A percentile compares a stretch with the other conserved stretches of the same genome.
Evolutionary conservation across 2,113 vertebrate genomes (phyloP).

Genomic region (Leuciscus idus): DNA sequence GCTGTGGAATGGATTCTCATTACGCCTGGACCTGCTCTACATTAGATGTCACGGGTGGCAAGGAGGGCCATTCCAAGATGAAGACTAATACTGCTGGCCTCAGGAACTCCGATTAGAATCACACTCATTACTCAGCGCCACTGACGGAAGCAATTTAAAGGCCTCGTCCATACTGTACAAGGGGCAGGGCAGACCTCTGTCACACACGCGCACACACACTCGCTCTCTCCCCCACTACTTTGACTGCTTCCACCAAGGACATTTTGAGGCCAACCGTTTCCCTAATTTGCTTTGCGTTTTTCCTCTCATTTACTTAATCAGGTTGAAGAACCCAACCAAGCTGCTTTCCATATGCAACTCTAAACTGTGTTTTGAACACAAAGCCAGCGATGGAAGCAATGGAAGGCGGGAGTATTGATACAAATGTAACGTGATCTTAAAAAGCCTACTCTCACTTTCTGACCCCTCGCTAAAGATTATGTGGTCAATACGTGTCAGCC

Average conservation of each 20-base stretch:
- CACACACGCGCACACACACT: constrained; percentile 60
- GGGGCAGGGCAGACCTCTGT: constrained; percentile 80
- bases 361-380: constrained; percentile 22
- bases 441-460: constrained; percentile 47
- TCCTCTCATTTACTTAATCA: constrained; percentile 69
- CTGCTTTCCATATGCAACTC: constrained; percentile 34
- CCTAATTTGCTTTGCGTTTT: constrained; percentile 63
- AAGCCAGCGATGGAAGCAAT: constrained; percentile 26
- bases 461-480: constrained; percentile 63
- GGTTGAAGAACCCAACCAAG: constrained; percentile 20
- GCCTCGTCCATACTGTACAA: constrained; percentile 81
- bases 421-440: constrained; percentile 57
- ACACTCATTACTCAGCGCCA: constrained; percentile 82
- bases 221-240: constrained; percentile 51
- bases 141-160: constrained; percentile 85
- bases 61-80: constrained; percentile 77
- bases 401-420: constrained; percentile 27
- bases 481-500: constrained; percentile 68
- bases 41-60: constrained; percentile 78
- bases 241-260: constrained; percentile 72
- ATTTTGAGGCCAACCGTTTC: constrained; percentile 70
- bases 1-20: constrained; percentile 72
- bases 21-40: constrained; percentile 78
- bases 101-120: constrained; percentile 85
- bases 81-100: constrained; percentile 84